Evolutionary conservation across 2,888 invertebrate species (phyloP), one percentile per base, ranked within the genome.

Genomic region (Adela reaumurella): DNA sequence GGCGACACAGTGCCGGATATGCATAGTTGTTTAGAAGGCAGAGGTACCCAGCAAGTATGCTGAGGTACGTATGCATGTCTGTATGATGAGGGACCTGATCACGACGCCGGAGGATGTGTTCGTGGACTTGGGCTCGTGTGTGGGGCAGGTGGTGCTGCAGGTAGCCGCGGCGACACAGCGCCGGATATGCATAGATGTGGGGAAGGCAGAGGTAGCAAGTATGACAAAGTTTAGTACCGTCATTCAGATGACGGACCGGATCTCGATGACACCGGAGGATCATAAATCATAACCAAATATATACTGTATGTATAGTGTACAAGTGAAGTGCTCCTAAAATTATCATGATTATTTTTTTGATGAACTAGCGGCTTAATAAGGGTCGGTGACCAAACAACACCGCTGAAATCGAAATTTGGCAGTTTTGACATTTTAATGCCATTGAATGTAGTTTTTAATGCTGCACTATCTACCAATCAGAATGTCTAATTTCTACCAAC

Each of bases 141-240:
- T 99, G 55, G 99, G 99, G 24, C 98, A 99, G 76, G 97, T 99
- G 51, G 98, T 99, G 49, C 79, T 98, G 52, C 98, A 99, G 78
- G 94, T 99, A 88, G 98, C 99, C 52, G 98, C 97, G 29, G 91
- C 94, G 46, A 94, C 95, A 45, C 87, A 89, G 14, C 93, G 96
- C 65, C 93, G 94, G 70, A 85, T 92, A 56, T 97, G 96, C 65
- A 84, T 94, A 59, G 99, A 99, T 45, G 92, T 99, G 51, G 99
- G 99, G 77, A 92, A 95, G 68, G 97, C 98, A 10, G 96, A 97
- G 62, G 93, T 95, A 93, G 96, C 51, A 86, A 85, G 68, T 98
- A 97, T 82, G 97, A 98, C 19, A 89, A 92, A 83, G 91, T 91
- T 46, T n/a, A n/a, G n/a, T n/a, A n/a, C n/a, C n/a, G n/a, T 99